These are phyloP conservation scores for Anguilla obscura DNA, from an alignment of 2,797 vertebrate species.

Conservation along the genomic window DNA sequence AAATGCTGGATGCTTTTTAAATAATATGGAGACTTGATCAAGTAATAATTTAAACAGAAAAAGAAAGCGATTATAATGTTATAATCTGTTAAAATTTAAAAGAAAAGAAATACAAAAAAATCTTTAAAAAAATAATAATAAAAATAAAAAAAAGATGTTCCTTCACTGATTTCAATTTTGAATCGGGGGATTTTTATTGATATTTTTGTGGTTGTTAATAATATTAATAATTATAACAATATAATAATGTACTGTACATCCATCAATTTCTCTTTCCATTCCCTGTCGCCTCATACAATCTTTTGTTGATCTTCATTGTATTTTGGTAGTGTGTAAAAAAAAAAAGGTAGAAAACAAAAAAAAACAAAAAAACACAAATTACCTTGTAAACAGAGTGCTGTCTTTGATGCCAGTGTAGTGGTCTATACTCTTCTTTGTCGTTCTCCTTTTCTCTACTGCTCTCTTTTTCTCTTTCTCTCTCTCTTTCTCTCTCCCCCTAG, in stretches of 20 bases:
- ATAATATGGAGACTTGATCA: slow-evolving; percentile 68
- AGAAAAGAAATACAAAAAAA: slow-evolving; percentile 49
- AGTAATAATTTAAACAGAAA: slow-evolving; percentile 67
- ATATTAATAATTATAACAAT: slow-evolving; percentile 63
- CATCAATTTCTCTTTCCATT: slow-evolving; percentile 72
- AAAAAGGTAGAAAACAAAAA: slow-evolving; percentile 41
- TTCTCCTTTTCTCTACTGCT: slow-evolving; percentile 56
- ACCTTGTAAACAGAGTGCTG: slow-evolving; percentile 82
- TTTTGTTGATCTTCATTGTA: slow-evolving; percentile 79
- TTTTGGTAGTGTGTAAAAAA: slow-evolving; percentile 80
- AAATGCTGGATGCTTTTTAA: slow-evolving; percentile 82
- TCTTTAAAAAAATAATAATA: slow-evolving; percentile 53
- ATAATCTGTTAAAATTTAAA: slow-evolving; percentile 61
- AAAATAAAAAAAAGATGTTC: slow-evolving; percentile 64
- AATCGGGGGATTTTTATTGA: slow-evolving; percentile 75
- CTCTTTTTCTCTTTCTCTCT: slow-evolving; percentile 54
- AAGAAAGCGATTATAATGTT: slow-evolving; percentile 58
- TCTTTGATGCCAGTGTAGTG: slow-evolving; percentile 86
- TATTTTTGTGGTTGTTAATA: slow-evolving; percentile 81
- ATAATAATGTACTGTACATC: slow-evolving; percentile 77
- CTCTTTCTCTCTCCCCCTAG: slow-evolving; percentile 75
- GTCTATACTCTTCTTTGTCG: slow-evolving; percentile 65
- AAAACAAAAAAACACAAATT: slow-evolving; percentile 75
- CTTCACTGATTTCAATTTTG: slow-evolving; percentile 69
- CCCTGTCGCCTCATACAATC: slow-evolving; percentile 78